A percentile compares a stretch with the other conserved stretches of the same genome.
phyloP scores from a whole-genome alignment of 2,113 vertebrate genomes.

The Peucedramus taeniatus region DNA sequence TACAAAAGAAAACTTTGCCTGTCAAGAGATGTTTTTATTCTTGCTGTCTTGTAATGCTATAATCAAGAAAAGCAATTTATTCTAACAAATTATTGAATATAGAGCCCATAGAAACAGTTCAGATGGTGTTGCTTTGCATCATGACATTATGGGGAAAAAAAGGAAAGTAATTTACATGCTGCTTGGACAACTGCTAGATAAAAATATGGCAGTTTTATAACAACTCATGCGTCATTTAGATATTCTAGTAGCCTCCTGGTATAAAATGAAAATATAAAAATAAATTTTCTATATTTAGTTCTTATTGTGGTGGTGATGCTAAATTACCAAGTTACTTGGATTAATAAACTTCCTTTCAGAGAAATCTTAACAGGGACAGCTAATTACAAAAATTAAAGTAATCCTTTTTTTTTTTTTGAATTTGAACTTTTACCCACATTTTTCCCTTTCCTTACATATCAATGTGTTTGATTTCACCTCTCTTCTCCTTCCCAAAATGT shows the following conservation, averaged over 20 bases:
- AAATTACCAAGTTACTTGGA: not conserved
- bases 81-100: not conserved
- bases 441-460: not conserved
- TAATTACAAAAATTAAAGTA: not conserved
- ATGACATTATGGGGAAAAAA: not conserved
- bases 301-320: not conserved
- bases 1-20: not conserved
- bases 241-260: slow-evolving; percentile 19
- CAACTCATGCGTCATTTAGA: slow-evolving; percentile 2
- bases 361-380: not conserved
- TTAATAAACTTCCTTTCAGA: not conserved
- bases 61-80: not conserved
- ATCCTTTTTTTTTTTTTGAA: not conserved
- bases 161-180: not conserved
- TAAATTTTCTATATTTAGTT: slow-evolving; percentile 7
- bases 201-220: slow-evolving; percentile 47
- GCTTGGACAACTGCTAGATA: slow-evolving; percentile 42
- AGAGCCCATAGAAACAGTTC: not conserved
- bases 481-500: not conserved
- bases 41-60: not conserved
- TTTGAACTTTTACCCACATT: not conserved
- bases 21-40: not conserved
- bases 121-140: slow-evolving; percentile 16
- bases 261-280: slow-evolving; percentile 11
- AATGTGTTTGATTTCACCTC: not conserved